Evolutionary conservation across 37 sponge, comb jelly and placozoan species (phyloP).

Genomic region (Agelas oroides): DNA sequence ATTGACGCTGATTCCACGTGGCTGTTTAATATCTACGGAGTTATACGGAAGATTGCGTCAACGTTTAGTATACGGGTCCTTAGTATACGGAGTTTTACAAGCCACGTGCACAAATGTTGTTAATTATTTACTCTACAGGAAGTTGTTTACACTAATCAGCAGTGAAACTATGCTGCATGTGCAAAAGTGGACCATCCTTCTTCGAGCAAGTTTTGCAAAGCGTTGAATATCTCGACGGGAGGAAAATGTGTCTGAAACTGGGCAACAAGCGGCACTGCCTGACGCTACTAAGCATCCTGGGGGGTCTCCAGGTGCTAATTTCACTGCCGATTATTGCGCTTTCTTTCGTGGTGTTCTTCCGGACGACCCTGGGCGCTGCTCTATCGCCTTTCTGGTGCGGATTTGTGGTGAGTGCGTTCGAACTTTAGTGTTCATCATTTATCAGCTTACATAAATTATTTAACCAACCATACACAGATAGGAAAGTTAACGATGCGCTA

Average conservation of each 20-base stretch:
- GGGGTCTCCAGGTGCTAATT: conserved; percentile 33
- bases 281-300: conserved; percentile 35
- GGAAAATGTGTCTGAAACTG: conserved; percentile 54
- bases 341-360: conserved; percentile 51
- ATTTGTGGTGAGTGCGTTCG: conserved; percentile 64
- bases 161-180: no score
- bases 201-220: no score
- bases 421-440: not conserved
- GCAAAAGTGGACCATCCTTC: no score
- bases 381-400: conserved; percentile 80
- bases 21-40: no score
- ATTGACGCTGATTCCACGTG: no score
- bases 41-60: no score
- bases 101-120: no score
- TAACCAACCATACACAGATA: not conserved
- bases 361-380: conserved; percentile 50
- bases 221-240: no score
- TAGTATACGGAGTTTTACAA: no score
- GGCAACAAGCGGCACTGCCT: conserved; percentile 43
- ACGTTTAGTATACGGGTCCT: no score
- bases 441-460: not conserved
- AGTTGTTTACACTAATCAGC: no score
- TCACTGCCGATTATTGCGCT: conserved; percentile 50
- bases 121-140: no score
- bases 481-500: not conserved